These are phyloP conservation scores for Himalopsyche anomala DNA, from an alignment of 2,888 invertebrate species.

Conservation along the genomic window DNA sequence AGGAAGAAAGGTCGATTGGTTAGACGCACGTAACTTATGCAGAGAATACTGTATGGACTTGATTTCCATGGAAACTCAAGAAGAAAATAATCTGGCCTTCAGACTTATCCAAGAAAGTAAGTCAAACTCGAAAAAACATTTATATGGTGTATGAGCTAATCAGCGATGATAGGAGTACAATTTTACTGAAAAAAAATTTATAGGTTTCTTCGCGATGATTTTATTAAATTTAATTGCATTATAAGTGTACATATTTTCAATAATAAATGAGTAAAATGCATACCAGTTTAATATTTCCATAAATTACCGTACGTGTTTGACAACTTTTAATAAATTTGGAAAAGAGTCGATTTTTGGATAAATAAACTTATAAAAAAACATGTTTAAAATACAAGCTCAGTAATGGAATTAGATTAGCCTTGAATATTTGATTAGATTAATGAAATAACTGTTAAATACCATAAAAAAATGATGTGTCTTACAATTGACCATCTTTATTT, in stretches of 20 bases:
- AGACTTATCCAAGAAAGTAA: conserved; percentile 90
- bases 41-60: conserved; percentile 96
- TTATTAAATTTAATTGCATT: neutral
- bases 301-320: neutral
- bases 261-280: neutral
- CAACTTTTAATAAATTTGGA: too few species aligned
- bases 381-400: neutral
- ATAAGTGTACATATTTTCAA: neutral
- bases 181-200: too few species aligned
- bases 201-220: neutral
- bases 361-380: too few species aligned
- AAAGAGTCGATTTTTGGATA: too few species aligned
- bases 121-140: conserved; percentile 66
- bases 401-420: neutral
- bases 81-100: conserved; percentile 93
- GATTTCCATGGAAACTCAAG: conserved; percentile 91
- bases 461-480: neutral
- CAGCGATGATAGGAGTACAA: too few species aligned
- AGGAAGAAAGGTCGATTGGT: conserved; percentile 91
- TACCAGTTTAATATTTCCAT: neutral
- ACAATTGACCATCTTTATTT: neutral
- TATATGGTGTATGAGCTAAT: too few species aligned
- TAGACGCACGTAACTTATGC: conserved; percentile 93
- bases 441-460: too few species aligned
- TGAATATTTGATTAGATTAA: neutral